Base-by-base conservation (phyloP, 2,888 invertebrate genomes). In the Gibbula magus region DNA sequence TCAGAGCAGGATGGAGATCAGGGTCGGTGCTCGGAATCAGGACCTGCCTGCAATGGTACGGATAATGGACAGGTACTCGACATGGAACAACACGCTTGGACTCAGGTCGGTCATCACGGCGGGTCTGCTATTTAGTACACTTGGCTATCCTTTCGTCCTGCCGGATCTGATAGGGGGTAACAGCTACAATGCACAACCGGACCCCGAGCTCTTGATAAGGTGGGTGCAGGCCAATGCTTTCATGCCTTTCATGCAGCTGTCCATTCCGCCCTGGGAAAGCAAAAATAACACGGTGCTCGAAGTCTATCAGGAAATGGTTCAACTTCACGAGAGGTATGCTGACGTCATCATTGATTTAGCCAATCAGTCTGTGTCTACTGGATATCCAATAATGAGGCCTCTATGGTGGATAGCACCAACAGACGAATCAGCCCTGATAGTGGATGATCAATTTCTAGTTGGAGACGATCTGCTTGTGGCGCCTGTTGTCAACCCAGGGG, bases 181-280 rank as follows among this genome's bases (percentile, higher is more conserved):
- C 79, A 91, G 89, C 3, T 91, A 90, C 78, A 82, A 86, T 16
- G 84, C 84, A 8, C 35, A 74, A 54, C 88, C 90, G 18, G 88
- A 88, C 7, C 83, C 87, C 22, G 93, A 94, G 83, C 89, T 94
- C 2, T 96, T 95, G 88, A 95, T 96, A 32, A 94, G 97, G 88
- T 98, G 98, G 98, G 93, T 96, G 61, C 95, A 97, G 90, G 94
- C 98, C 89, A 96, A 96, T 2, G 96, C 97, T 0, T 98, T 99
- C 92, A 93, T 99, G 87, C 98, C 99, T 0, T 96, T 97, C 0
- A 96, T 98, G 93, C 96, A 98, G 90, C 98, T 97, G 88, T 97
- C 97, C 0, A 86, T 90, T 0, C 86, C 87, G 0, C 91, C 93
- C 94, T 0, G 98, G 88, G 75, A 76, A 1, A 90, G 86, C 79